These are phyloP conservation scores for Panurus biarmicus DNA, from an alignment of 2,113 vertebrate species.

Conservation along the genomic window DNA sequence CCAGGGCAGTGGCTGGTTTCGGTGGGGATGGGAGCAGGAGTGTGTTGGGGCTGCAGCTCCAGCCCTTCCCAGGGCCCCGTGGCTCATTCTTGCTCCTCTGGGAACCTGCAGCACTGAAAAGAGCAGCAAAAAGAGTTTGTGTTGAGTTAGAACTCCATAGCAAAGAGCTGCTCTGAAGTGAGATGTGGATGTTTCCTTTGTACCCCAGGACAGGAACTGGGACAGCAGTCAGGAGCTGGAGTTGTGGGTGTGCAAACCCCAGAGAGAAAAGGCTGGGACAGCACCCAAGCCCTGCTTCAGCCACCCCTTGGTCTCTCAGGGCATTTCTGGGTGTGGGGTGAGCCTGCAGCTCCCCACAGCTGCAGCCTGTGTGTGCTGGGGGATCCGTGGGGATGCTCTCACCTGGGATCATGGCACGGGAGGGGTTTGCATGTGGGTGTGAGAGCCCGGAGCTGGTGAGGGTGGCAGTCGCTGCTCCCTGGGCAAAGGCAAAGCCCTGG, in stretches of 20 bases:
- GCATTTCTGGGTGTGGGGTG: accelerated
- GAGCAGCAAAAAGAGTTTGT: background rate
- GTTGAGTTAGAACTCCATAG: background rate
- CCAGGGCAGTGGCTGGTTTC: accelerated
- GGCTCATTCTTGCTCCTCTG: accelerated
- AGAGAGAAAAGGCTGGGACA: background rate
- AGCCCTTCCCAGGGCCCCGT: background rate
- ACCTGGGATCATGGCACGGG: accelerated
- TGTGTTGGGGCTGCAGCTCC: accelerated
- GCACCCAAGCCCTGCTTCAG: background rate
- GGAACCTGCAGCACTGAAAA: background rate
- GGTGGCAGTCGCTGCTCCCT: background rate
- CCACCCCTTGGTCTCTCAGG: accelerated
- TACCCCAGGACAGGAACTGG: accelerated
- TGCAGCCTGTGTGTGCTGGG: background rate
- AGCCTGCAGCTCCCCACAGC: background rate
- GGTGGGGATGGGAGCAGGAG: background rate
- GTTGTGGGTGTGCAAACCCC: background rate
- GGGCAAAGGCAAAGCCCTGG: background rate
- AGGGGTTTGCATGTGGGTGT: background rate
- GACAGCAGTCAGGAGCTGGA: background rate
- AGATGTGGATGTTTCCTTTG: accelerated
- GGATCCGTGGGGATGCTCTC: accelerated
- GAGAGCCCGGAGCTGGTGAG: background rate
- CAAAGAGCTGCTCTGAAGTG: background rate